These are phyloP conservation scores for Gymnorhina tibicen DNA, from an alignment of 2,113 vertebrate genomes.

Conservation along the genomic window DNA sequence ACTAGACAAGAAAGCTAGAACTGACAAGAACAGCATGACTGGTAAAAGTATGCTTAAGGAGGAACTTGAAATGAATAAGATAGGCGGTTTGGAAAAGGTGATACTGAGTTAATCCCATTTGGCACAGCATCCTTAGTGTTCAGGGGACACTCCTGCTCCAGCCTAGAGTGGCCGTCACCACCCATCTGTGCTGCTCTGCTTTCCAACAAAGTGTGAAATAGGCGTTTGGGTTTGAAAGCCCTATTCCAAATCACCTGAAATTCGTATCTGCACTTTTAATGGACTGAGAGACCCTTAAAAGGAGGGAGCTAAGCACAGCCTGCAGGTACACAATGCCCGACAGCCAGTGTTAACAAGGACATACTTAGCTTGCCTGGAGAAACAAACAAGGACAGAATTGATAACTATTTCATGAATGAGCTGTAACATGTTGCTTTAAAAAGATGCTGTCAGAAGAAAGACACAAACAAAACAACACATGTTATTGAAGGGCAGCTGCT, in stretches of 20 bases:
- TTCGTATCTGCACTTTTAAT: slow-evolving; percentile 4
- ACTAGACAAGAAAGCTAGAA: not conserved
- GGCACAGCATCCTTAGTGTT: accelerated
- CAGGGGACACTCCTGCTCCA: not conserved
- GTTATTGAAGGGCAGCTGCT: slow-evolving; percentile 44
- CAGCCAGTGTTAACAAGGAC: slow-evolving; percentile 37
- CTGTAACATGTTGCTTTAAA: slow-evolving; percentile 49
- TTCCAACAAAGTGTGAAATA: not conserved
- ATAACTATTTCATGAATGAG: slow-evolving; percentile 60
- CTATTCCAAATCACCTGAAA: not conserved
- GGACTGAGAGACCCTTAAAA: slow-evolving; percentile 2
- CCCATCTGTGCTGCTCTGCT: accelerated
- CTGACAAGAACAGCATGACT: not conserved
- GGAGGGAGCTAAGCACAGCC: slow-evolving; percentile 1
- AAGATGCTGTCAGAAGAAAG: slow-evolving; percentile 48
- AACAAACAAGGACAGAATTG: slow-evolving; percentile 55
- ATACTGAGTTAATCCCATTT: not conserved
- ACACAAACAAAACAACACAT: slow-evolving; percentile 33
- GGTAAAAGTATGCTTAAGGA: not conserved
- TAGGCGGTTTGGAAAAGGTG: not conserved
- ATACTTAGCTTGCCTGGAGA: slow-evolving; percentile 42
- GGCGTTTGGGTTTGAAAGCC: not conserved
- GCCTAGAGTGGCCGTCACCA: accelerated
- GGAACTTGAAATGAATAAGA: not conserved
- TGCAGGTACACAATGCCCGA: slow-evolving; percentile 38